These are phyloP conservation scores for Bubo scandiacus DNA, from an alignment of 2,113 vertebrate species.

Conservation along the genomic window DNA sequence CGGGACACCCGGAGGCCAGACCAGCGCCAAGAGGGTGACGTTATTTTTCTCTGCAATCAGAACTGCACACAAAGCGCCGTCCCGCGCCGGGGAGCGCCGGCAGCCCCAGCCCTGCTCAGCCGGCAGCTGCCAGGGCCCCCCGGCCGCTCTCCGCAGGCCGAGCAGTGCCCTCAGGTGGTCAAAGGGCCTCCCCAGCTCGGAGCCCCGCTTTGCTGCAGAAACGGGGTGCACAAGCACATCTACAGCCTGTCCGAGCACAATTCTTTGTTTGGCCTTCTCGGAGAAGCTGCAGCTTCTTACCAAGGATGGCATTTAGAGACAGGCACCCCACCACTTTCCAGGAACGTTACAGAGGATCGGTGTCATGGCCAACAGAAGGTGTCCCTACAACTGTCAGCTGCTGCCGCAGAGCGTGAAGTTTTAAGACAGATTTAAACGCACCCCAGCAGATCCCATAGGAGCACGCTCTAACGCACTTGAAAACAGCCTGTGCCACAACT, in stretches of 20 bases:
- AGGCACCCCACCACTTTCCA: rapidly evolving
- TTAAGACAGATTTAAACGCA: neutral
- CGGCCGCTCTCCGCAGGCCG: neutral
- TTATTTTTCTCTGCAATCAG: neutral
- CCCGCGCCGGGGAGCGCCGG: too few relatives aligned
- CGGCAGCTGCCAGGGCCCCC: too few relatives aligned
- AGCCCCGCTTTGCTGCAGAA: neutral
- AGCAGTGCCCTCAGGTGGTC: constrained; percentile 25
- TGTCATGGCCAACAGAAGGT: rapidly evolving
- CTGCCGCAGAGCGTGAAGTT: rapidly evolving
- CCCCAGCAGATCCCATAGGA: neutral
- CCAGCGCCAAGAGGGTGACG: neutral
- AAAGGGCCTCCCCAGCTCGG: rapidly evolving
- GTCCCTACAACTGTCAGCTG: neutral
- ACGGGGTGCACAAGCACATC: rapidly evolving
- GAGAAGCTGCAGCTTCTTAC: neutral
- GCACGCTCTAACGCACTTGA: neutral
- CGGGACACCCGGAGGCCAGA: neutral
- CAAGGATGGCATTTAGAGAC: rapidly evolving
- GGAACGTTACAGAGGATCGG: rapidly evolving
- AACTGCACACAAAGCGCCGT: neutral
- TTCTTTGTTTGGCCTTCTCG: neutral
- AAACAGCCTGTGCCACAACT: neutral
- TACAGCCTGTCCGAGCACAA: rapidly evolving
- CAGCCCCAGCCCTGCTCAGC: neutral